Conservation (phyloP, 2,888 invertebrate genomes). For the Chrysodeixis includens region DNA sequence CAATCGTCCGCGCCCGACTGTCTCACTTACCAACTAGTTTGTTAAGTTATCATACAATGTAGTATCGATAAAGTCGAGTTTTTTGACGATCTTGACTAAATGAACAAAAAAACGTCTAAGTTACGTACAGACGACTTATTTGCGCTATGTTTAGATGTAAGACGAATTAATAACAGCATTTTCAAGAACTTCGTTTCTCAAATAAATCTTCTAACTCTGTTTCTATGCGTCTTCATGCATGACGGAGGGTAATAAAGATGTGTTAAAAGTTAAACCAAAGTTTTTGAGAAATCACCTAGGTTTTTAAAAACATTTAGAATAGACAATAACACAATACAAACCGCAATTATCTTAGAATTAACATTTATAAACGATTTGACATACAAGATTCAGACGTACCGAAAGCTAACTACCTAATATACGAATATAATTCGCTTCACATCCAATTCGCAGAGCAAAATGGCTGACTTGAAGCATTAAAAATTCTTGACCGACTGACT, state of each 20-base stretch:
- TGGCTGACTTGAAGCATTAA: slow-evolving; percentile 62
- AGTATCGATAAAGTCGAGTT: slow-evolving; percentile 14
- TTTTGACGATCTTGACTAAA: neutral
- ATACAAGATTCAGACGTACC: slow-evolving; percentile 31
- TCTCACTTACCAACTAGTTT: slow-evolving; percentile 54
- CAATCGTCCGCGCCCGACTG: slow-evolving; percentile 51
- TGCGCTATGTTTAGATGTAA: neutral
- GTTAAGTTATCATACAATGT: slow-evolving; percentile 21
- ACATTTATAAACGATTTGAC: slow-evolving; percentile 33
- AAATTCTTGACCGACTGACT: slow-evolving; percentile 65
- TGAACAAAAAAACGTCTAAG: slow-evolving; percentile 3
- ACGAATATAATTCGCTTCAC: slow-evolving; percentile 49
- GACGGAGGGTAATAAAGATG: neutral
- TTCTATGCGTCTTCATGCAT: neutral
- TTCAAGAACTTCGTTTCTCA: neutral
- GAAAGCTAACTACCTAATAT: slow-evolving; percentile 36
- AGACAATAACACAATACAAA: slow-evolving; percentile 17
- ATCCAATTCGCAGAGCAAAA: slow-evolving; percentile 60
- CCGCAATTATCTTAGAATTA: slow-evolving; percentile 13
- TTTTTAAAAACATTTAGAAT: slow-evolving; percentile 13
- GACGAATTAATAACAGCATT: neutral
- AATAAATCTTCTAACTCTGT: neutral
- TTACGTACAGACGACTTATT: neutral
- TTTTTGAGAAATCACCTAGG: neutral
- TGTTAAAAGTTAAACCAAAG: neutral